These are phyloP conservation scores for Neopelma chrysocephalum DNA, from an alignment of 2,797 vertebrate genomes.

Conservation along the genomic window DNA sequence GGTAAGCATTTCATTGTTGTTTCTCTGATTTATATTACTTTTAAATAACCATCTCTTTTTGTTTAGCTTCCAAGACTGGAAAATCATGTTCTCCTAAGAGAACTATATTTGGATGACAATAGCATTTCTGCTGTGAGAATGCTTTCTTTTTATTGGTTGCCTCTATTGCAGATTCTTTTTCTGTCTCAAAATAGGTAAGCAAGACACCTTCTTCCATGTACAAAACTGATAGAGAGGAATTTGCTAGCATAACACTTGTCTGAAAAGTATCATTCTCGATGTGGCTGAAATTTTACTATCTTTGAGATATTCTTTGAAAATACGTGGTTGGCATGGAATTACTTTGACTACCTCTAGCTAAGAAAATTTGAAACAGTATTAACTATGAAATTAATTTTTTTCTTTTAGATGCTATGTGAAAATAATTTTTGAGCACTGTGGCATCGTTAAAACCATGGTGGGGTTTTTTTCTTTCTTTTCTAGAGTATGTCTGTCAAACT, in stretches of 20 bases:
- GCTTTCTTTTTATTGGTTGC: constrained; percentile 86
- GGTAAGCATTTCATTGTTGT: neutral
- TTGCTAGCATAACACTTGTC: neutral
- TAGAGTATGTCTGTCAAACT: constrained; percentile 21
- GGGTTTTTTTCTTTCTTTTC: neutral
- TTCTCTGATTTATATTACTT: constrained; percentile 21
- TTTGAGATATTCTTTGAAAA: neutral
- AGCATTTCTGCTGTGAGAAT: constrained; percentile 80
- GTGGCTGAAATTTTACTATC: neutral
- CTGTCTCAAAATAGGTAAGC: constrained; percentile 88
- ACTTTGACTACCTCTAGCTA: neutral
- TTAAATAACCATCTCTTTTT: constrained; percentile 35
- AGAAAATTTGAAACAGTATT: neutral
- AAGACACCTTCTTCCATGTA: neutral
- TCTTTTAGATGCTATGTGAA: neutral
- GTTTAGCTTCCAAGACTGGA: constrained; percentile 82
- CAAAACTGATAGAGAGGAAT: neutral
- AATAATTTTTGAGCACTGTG: neutral
- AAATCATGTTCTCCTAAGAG: constrained; percentile 92
- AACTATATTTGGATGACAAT: constrained; percentile 90
- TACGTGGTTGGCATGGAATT: neutral
- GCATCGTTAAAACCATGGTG: neutral
- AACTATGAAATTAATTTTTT: neutral
- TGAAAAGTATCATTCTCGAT: neutral
- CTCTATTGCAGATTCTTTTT: constrained; percentile 83